A percentile compares a stretch with the other conserved stretches of the same genome.
phyloP scores from a whole-genome alignment of 2,888 invertebrate species.

The Eugnorisma glareosa region DNA sequence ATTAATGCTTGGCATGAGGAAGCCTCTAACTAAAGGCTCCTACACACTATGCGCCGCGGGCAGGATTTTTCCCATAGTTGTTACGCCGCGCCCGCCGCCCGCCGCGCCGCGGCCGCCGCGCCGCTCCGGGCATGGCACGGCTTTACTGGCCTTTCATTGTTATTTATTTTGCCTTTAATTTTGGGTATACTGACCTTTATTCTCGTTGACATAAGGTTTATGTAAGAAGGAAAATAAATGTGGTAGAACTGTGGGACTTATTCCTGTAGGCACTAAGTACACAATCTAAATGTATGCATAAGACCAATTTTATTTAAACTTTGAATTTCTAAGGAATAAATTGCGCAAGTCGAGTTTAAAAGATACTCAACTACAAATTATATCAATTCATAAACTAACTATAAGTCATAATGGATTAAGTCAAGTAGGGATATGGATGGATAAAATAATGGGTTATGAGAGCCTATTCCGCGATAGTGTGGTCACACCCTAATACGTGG shows the following conservation, averaged over 20 bases:
- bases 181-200: neutral
- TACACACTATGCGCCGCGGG: too few relatives aligned
- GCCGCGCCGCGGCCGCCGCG: too few relatives aligned
- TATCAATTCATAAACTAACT: neutral
- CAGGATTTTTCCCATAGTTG: neutral
- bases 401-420: neutral
- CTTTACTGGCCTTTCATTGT: neutral
- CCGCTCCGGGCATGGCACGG: too few relatives aligned
- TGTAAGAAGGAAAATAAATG: neutral
- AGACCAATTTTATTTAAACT: too few relatives aligned
- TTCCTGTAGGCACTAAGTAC: neutral
- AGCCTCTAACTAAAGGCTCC: slow-evolving; percentile 8
- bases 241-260: neutral
- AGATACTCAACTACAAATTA: too few relatives aligned
- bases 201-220: neutral
- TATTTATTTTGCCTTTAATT: neutral
- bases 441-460: neutral
- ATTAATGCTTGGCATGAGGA: slow-evolving; percentile 37
- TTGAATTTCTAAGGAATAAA: too few relatives aligned
- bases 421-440: neutral
- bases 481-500: neutral
- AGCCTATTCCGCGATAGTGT: neutral
- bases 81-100: neutral
- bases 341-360: too few relatives aligned
- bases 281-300: too few relatives aligned